phyloP scores from a whole-genome alignment of 2,888 invertebrate species.

The Leptopilina myrica region DNA sequence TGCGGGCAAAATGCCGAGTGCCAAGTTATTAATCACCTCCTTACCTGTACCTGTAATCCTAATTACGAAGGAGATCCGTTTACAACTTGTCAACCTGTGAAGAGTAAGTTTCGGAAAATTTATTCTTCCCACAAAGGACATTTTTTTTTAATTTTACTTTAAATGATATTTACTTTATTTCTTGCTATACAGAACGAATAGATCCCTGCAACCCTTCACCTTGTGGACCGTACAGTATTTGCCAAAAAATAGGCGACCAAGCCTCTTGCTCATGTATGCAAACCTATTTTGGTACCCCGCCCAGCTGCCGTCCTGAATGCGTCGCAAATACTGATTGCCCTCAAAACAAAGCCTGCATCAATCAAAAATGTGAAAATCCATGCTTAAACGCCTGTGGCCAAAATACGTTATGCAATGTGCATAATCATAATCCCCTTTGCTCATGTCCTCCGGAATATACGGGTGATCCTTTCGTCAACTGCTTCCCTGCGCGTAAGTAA shows the following conservation, averaged over 20 bases:
- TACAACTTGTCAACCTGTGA: slow-evolving; percentile 70
- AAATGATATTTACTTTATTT: neutral
- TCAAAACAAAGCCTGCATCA: slow-evolving; percentile 78
- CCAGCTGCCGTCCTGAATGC: slow-evolving; percentile 79
- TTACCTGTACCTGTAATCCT: slow-evolving; percentile 79
- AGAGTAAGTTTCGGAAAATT: slow-evolving; percentile 54
- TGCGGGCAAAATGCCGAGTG: slow-evolving; percentile 88
- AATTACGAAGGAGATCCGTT: slow-evolving; percentile 80
- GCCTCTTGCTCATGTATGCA: slow-evolving; percentile 78
- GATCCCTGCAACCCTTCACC: slow-evolving; percentile 77
- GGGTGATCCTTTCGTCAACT: slow-evolving; percentile 82
- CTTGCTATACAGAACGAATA: slow-evolving; percentile 40
- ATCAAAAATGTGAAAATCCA: slow-evolving; percentile 79
- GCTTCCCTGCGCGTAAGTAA: slow-evolving; percentile 87
- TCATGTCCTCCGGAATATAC: slow-evolving; percentile 78
- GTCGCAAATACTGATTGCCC: slow-evolving; percentile 79
- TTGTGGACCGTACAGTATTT: slow-evolving; percentile 78
- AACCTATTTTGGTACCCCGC: slow-evolving; percentile 78
- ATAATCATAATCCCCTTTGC: slow-evolving; percentile 81
- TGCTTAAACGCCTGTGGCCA: slow-evolving; percentile 80
- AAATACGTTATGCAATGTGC: slow-evolving; percentile 78
- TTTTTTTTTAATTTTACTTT: neutral
- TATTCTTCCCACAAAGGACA: too few relatives aligned
- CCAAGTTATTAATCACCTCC: slow-evolving; percentile 85
- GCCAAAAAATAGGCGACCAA: slow-evolving; percentile 76